Conservation (phyloP, 1,140 invertebrate species). For the Marisa cornuarietis region DNA sequence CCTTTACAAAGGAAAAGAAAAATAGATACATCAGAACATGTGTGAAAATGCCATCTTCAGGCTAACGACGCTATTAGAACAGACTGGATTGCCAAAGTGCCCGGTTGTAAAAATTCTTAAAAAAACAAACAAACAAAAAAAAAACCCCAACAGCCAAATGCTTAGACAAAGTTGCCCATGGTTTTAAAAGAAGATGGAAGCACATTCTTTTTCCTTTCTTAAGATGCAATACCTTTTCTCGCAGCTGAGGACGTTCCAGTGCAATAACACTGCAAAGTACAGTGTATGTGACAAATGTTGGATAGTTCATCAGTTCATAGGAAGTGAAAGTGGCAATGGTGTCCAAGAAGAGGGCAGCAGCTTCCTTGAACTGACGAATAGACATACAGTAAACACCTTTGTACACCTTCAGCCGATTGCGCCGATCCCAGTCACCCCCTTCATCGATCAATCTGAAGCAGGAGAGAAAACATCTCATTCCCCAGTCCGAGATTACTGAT, state of each 20-base stretch:
- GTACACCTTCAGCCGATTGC: slow-evolving; percentile 91
- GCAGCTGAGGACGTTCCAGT: slow-evolving; percentile 81
- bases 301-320: slow-evolving; percentile 98
- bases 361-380: slow-evolving; percentile 94
- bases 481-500: neutral
- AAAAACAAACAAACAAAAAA: too few relatives aligned
- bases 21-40: too few relatives aligned
- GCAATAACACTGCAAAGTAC: slow-evolving; percentile 89
- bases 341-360: slow-evolving; percentile 94
- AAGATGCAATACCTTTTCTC: slow-evolving; percentile 75
- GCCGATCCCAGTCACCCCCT: slow-evolving; percentile 98
- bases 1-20: slow-evolving; percentile 63
- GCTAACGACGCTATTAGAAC: too few relatives aligned
- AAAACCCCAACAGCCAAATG: neutral
- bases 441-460: slow-evolving; percentile 83
- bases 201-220: neutral
- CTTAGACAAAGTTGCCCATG: neutral
- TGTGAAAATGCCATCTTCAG: too few relatives aligned
- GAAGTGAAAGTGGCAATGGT: slow-evolving; percentile 99
- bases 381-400: slow-evolving; percentile 94
- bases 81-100: too few relatives aligned
- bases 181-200: neutral
- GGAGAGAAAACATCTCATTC: neutral
- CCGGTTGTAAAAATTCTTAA: too few relatives aligned
- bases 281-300: slow-evolving; percentile 89